Conservation (phyloP, 2,888 invertebrate genomes). For the Augochlorella aurata region DNA sequence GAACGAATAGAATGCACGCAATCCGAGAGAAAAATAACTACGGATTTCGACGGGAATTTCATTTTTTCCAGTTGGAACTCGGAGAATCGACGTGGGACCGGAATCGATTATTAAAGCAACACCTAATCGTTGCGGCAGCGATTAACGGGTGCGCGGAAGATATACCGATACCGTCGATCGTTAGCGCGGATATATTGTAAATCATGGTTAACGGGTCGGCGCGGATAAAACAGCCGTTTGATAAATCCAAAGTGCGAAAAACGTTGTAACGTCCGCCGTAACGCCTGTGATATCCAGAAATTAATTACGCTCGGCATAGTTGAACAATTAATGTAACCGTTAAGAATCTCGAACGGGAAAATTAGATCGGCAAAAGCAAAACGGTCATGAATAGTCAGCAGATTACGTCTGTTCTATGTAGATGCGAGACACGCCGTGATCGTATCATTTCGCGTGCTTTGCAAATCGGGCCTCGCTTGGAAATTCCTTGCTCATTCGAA, state of each 20-base stretch:
- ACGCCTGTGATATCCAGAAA: conserved; percentile 1
- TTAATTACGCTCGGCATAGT: neutral
- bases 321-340: conserved; percentile 15
- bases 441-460: neutral
- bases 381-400: conserved; percentile 14
- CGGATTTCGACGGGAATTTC: neutral
- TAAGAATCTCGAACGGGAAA: conserved; percentile 4
- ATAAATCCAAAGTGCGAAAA: neutral
- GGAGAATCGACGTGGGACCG: no score
- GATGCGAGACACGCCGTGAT: neutral
- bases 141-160: neutral
- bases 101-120: no score
- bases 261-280: neutral
- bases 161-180: neutral
- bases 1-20: neutral
- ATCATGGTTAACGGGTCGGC: neutral
- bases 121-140: no score
- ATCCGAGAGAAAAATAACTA: neutral
- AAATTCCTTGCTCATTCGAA: neutral
- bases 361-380: conserved; percentile 17
- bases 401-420: neutral
- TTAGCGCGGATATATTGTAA: neutral
- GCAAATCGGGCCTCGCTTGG: neutral
- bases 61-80: no score
- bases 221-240: neutral